These are phyloP conservation scores for Xestia sexstrigata DNA, from an alignment of 2,888 invertebrate genomes.

Conservation along the genomic window DNA sequence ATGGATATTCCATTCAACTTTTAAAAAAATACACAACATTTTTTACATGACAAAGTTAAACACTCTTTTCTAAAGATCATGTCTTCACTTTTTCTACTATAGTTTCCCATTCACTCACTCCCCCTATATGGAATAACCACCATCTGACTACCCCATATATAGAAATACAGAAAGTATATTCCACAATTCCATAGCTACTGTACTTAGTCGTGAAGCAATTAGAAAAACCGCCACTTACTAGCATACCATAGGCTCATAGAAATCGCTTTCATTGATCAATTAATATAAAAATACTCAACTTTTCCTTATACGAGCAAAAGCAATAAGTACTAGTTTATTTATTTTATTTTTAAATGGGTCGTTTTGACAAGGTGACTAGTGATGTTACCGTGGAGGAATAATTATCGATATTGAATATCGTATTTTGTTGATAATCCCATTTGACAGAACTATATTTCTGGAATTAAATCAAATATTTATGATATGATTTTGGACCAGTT, in stretches of 20 bases:
- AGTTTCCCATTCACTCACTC: slow-evolving; percentile 8
- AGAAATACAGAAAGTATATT: slow-evolving; percentile 39
- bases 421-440: neutral
- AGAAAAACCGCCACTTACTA: slow-evolving; percentile 45
- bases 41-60: neutral
- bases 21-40: neutral
- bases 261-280: slow-evolving; percentile 67
- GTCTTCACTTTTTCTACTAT: neutral
- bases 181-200: neutral
- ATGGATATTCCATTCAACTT: no score
- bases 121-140: neutral
- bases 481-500: neutral
- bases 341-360: slow-evolving; percentile 47
- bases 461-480: neutral
- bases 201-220: slow-evolving; percentile 51
- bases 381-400: slow-evolving; percentile 24
- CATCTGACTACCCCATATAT: slow-evolving; percentile 14
- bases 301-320: slow-evolving; percentile 29
- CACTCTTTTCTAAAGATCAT: neutral
- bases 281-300: slow-evolving; percentile 60
- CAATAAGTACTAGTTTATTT: slow-evolving; percentile 50
- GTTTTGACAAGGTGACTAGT: slow-evolving; percentile 50
- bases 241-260: slow-evolving; percentile 22
- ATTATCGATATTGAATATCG: slow-evolving; percentile 10
- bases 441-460: neutral